These are phyloP conservation scores for Phragmatobia fuliginosa DNA, from an alignment of 2,888 invertebrate genomes.

Conservation along the genomic window DNA sequence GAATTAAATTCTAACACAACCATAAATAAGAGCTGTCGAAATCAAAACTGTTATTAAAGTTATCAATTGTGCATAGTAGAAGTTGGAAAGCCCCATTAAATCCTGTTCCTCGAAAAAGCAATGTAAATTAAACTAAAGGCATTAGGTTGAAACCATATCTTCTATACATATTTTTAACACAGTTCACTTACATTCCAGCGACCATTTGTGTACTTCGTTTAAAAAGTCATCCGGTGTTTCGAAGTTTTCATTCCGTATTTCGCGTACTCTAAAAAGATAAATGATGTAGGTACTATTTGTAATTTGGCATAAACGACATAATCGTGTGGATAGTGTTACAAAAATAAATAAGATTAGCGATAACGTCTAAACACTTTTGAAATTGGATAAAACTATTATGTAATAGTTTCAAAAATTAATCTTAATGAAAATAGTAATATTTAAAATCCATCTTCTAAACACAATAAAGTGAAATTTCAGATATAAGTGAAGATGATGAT, in stretches of 20 bases:
- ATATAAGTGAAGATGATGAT: neutral
- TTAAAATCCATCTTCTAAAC: too few species aligned
- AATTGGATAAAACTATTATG: neutral
- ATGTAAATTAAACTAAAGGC: neutral
- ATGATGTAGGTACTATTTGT: neutral
- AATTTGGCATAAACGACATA: neutral
- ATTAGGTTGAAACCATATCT: neutral
- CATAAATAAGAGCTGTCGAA: too few species aligned
- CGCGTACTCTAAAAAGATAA: conserved; percentile 78
- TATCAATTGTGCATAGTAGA: too few species aligned
- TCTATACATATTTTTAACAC: neutral
- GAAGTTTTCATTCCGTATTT: conserved; percentile 81
- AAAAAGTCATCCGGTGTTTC: conserved; percentile 90
- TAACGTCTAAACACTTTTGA: neutral
- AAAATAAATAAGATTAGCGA: neutral
- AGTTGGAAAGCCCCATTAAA: neutral
- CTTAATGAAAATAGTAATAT: neutral
- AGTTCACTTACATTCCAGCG: conserved; percentile 90
- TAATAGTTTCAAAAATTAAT: neutral
- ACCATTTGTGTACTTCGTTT: conserved; percentile 92
- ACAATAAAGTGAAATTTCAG: too few species aligned
- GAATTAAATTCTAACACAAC: too few species aligned
- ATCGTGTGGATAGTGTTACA: neutral
- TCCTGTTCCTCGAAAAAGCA: neutral
- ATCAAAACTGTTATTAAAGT: too few species aligned